Conservation (phyloP, 2,888 invertebrate genomes). For the Himalopsyche anomala region DNA sequence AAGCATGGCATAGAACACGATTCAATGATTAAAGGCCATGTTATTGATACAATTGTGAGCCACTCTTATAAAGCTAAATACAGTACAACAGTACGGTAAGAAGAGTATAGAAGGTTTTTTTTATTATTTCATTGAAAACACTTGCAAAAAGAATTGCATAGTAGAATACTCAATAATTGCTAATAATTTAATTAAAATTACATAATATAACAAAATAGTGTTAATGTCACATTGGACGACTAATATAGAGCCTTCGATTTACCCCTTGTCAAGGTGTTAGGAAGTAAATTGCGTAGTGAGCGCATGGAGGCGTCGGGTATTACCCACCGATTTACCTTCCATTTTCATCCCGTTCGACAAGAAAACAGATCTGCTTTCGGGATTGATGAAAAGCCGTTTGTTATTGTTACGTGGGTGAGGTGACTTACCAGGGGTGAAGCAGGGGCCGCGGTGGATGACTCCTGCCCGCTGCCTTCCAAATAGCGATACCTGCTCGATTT, state of each 20-base stretch:
- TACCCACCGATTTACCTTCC: conserved; percentile 2
- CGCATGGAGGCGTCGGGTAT: background rate
- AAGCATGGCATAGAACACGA: no score
- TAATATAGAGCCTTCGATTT: background rate
- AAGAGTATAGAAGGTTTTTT: no score
- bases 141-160: no score
- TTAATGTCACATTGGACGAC: background rate
- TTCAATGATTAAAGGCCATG: no score
- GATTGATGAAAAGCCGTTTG: conserved; percentile 55
- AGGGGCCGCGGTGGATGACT: background rate
- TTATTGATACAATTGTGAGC: no score
- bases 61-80: no score
- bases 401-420: conserved; percentile 52
- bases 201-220: background rate
- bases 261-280: background rate
- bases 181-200: no score
- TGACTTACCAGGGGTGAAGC: conserved; percentile 27
- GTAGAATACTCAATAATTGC: no score
- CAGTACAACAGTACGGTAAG: no score
- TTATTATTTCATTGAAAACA: no score
- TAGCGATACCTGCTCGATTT: conserved; percentile 27
- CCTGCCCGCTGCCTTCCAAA: background rate
- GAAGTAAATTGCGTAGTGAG: conserved; percentile 4
- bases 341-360: conserved; percentile 43
- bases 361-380: conserved; percentile 37